Evolutionary conservation across 2,888 invertebrate species (phyloP).

Genomic region (Dicycla oo): DNA sequence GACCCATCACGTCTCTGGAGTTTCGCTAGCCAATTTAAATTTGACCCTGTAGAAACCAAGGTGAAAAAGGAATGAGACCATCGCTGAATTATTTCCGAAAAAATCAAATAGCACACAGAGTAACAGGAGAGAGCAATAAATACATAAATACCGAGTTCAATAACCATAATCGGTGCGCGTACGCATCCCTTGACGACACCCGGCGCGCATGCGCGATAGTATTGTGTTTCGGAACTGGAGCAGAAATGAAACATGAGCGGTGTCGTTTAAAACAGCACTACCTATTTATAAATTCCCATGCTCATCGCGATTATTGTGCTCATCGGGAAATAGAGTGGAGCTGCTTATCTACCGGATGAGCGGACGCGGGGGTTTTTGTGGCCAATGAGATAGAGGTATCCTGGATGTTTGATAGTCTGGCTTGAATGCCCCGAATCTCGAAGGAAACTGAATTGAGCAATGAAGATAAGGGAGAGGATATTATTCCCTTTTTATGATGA

Average conservation of each 20-base stretch:
- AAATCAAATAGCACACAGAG: conserved; percentile 3
- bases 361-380: conserved; percentile 6
- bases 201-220: conserved; percentile 65
- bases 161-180: conserved; percentile 61
- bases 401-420: conserved; percentile 28
- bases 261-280: conserved; percentile 54
- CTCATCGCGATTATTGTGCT: conserved; percentile 23
- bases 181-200: conserved; percentile 68
- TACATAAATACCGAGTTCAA: conserved; percentile 51
- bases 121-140: conserved; percentile 46
- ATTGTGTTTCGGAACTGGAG: conserved; percentile 81
- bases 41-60: no score
- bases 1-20: no score
- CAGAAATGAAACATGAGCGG: conserved; percentile 70
- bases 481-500: no score
- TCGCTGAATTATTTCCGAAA: not conserved
- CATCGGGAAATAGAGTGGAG: conserved; percentile 40
- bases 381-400: conserved; percentile 10
- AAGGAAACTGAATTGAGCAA: not conserved
- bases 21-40: no score
- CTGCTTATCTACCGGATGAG: conserved; percentile 50
- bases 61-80: not conserved
- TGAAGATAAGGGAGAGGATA: not conserved
- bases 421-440: conserved; percentile 6
- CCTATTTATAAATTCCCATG: conserved; percentile 55